Conservation (phyloP, 2,888 invertebrate species). For the Cyclophora albipunctata region DNA sequence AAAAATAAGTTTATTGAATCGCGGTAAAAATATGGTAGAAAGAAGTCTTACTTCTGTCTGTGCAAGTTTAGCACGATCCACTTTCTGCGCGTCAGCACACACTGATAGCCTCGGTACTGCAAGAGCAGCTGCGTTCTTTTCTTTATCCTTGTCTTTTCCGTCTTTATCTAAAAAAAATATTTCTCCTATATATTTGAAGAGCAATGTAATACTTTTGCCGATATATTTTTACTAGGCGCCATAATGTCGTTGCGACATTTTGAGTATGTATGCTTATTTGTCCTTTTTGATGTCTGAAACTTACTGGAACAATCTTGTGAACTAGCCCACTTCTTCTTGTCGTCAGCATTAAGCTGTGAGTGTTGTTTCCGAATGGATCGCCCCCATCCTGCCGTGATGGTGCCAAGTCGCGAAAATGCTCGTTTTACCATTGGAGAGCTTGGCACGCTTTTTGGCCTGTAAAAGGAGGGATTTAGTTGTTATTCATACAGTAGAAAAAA, state of each 20-base stretch:
- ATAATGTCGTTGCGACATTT: no score
- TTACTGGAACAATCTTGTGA: conserved; percentile 94
- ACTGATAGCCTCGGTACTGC: conserved; percentile 92
- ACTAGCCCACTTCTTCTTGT: conserved; percentile 94
- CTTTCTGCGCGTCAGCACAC: conserved; percentile 95
- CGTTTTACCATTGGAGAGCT: conserved; percentile 95
- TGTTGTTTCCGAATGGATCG: conserved; percentile 89
- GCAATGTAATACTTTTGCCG: neutral
- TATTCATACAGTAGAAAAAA: neutral
- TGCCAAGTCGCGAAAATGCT: conserved; percentile 92
- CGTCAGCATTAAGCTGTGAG: conserved; percentile 86
- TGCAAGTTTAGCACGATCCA: conserved; percentile 91
- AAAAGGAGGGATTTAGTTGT: conserved; percentile 16
- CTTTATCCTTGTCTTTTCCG: conserved; percentile 85
- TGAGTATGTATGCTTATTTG: no score
- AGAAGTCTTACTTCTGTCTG: conserved; percentile 84
- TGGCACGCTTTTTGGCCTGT: conserved; percentile 92
- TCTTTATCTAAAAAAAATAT: conserved; percentile 79
- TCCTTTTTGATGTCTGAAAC: conserved; percentile 26
- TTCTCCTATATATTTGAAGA: conserved; percentile 1
- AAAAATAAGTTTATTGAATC: no score
- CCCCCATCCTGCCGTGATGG: conserved; percentile 93
- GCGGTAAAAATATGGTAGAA: no score
- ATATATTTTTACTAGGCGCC: neutral
- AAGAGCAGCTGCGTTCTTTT: conserved; percentile 83